phyloP scores from a whole-genome alignment of 2,113 vertebrate species.

The Vicugna pacos region DNA sequence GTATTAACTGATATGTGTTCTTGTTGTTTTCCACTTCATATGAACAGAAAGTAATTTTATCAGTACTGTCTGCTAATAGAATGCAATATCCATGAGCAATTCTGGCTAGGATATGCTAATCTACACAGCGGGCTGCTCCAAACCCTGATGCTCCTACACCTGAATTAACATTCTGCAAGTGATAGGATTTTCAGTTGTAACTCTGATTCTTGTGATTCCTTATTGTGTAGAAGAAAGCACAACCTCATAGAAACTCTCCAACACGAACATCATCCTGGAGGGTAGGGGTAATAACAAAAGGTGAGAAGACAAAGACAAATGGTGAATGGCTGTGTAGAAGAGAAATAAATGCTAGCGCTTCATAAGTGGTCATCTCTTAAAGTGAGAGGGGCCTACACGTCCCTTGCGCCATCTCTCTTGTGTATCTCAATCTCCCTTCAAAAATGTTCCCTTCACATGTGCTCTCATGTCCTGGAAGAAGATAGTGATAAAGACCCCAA shows the following conservation, averaged over 20 bases:
- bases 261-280: neutral
- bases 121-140: neutral
- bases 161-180: neutral
- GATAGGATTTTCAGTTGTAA: neutral
- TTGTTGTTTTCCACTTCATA: neutral
- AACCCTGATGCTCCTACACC: neutral
- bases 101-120: neutral
- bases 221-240: neutral
- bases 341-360: neutral
- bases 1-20: neutral
- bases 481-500: neutral
- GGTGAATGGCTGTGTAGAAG: neutral
- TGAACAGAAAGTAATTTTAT: neutral
- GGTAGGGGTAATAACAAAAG: neutral
- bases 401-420: neutral
- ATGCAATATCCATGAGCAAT: neutral
- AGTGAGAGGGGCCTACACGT: neutral
- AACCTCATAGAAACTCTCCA: neutral
- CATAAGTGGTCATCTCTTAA: neutral
- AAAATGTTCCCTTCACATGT: neutral
- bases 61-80: neutral
- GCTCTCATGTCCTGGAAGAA: neutral
- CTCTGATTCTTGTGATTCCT: neutral
- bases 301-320: neutral
- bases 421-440: neutral